Percentiles rank a stretch among this genome's conserved stretches.
phyloP scores from a whole-genome alignment of 2,888 invertebrate species.

The Perizoma flavofasciatum region DNA sequence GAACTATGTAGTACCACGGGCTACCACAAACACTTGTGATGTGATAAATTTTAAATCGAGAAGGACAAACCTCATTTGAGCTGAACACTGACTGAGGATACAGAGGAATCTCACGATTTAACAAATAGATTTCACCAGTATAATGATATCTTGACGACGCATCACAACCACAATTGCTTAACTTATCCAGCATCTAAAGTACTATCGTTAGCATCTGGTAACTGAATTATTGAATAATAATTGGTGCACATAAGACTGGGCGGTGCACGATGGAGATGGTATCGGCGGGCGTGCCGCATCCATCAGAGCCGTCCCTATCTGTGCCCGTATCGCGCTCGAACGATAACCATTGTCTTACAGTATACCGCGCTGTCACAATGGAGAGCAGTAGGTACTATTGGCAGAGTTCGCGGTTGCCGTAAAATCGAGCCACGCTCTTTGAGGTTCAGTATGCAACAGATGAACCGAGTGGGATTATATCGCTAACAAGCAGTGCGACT shows the following conservation, averaged over 20 bases:
- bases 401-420: slow-evolving; percentile 42
- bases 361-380: slow-evolving; percentile 29
- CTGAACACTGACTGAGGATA: background rate
- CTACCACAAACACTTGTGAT: too few relatives aligned
- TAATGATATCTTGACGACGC: slow-evolving; percentile 21
- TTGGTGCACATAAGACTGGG: slow-evolving; percentile 70
- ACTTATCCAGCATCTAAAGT: slow-evolving; percentile 23
- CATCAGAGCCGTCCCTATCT: slow-evolving; percentile 73
- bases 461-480: background rate
- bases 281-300: slow-evolving; percentile 80
- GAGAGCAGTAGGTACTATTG: slow-evolving; percentile 10
- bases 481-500: background rate
- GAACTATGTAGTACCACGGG: too few relatives aligned
- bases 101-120: slow-evolving; percentile 8
- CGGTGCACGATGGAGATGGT: slow-evolving; percentile 70
- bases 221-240: slow-evolving; percentile 79
- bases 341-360: slow-evolving; percentile 77
- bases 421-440: slow-evolving; percentile 14
- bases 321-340: slow-evolving; percentile 64
- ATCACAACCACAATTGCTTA: slow-evolving; percentile 22
- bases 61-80: background rate
- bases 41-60: background rate
- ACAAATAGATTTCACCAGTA: slow-evolving; percentile 18
- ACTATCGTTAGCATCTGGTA: slow-evolving; percentile 31
- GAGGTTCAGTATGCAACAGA: background rate